Base-by-base conservation (phyloP, 2,888 invertebrate species). In the Caenorhabditis afra region DNA sequence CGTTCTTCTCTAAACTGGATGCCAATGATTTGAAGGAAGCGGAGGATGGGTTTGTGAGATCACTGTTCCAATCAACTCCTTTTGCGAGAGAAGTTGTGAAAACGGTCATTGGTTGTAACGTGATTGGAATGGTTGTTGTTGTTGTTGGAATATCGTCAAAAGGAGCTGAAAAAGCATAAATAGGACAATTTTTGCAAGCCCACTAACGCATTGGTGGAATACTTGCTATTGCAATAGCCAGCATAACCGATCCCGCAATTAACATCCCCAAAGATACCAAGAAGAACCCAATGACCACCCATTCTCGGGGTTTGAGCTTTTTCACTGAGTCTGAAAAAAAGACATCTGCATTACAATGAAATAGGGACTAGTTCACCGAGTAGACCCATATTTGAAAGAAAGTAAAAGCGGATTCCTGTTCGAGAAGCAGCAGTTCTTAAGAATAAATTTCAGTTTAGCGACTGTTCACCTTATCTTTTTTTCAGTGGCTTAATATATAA, bases 271-370 rank as follows among this genome's bases (percentile, higher is more conserved):
- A 37, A 0, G 79, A 79, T 3, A 79, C 14, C 0, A 79, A 10
- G 47, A 79, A 79, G n/a, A 79, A 68, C 8, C 59, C 79, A 1
- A 79, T 55, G 35, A 57, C 64, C 5, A 79, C 29, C 73, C 73
- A 79, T 73, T 79, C 79, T 64, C 79, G 62, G 5, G 57, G 62
- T 47, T 67, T 73, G 10, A 73, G 57, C 4, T 45, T 64, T 64
- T 65, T 73, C 0, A 79, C 14, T 20, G 61, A 74, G 47, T 59
- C 79, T 59, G 44, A 18, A 73, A 64, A 3, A 35, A 37, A 37
- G 37, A 8, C 5, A 37, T n/a, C n/a, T 37, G 37, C 5, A 37
- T 37, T 8, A 37, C 5, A n/a, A n/a, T n/a, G n/a, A n/a, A n/a
- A n/a, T n/a, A n/a, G n/a, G n/a, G n/a, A n/a, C 29, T 29, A 7